phyloP scores from a whole-genome alignment of 2,113 vertebrate species.

The Clarias magur region DNA sequence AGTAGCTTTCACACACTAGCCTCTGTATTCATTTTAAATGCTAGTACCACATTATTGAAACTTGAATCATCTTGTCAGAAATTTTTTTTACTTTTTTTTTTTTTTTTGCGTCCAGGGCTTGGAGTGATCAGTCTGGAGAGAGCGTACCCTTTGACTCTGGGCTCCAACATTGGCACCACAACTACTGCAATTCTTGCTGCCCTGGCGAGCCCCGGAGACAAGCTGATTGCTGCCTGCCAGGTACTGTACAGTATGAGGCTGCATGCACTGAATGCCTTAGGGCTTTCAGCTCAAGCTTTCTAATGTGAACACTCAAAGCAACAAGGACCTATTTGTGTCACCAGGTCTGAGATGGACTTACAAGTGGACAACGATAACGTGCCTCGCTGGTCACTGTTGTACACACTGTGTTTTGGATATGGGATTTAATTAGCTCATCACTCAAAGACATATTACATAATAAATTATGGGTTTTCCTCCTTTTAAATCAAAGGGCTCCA shows the following conservation, averaged over 20 bases:
- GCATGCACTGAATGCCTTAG: not conserved
- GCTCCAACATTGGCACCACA: conserved; percentile 54
- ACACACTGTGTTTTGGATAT: not conserved
- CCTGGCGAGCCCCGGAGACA: conserved; percentile 52
- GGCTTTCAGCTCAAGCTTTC: not conserved
- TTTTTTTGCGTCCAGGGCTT: conserved; percentile 32
- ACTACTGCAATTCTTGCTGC: conserved; percentile 53
- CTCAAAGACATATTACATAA: not conserved
- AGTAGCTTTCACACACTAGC: not conserved
- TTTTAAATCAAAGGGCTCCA: not conserved
- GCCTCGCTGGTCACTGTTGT: not conserved
- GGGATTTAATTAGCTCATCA: not conserved
- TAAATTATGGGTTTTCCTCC: not conserved
- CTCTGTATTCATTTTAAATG: not conserved
- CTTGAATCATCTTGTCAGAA: not conserved
- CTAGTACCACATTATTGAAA: not conserved
- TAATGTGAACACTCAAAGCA: not conserved
- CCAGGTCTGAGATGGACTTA: not conserved
- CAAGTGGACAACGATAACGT: not conserved
- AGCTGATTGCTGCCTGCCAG: conserved; percentile 52
- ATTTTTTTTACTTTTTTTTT: not conserved
- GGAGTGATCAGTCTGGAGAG: conserved; percentile 53
- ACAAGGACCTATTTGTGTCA: not conserved
- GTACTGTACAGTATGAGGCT: conserved; percentile 6
- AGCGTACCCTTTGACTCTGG: conserved; percentile 55